Conservation (phyloP, 2,113 vertebrate genomes). For the Rhinolophus sinicus region DNA sequence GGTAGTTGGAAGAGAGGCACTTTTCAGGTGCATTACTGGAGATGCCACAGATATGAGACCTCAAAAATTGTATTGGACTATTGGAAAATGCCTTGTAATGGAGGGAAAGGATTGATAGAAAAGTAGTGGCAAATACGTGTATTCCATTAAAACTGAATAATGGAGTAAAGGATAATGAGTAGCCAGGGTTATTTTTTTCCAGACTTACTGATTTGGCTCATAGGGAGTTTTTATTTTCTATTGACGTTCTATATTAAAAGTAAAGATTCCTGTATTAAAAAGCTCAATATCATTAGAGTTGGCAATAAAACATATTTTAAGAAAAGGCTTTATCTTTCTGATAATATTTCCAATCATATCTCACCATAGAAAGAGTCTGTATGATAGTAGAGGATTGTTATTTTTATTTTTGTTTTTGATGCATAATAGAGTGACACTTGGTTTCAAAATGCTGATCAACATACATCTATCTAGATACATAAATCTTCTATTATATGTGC, state of each 20-base stretch:
- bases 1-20: not conserved
- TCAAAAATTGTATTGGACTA: not conserved
- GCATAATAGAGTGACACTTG: not conserved
- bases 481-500: not conserved
- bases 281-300: not conserved
- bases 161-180: not conserved
- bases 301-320: conserved; percentile 13
- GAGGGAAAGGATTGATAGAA: not conserved
- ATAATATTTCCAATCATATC: not conserved
- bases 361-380: not conserved
- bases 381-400: not conserved
- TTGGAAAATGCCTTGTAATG: not conserved
- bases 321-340: not conserved
- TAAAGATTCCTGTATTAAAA: conserved; percentile 11
- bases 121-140: not conserved
- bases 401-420: conserved; percentile 23
- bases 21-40: not conserved
- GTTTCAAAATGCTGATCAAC: conserved; percentile 42
- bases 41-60: not conserved
- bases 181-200: not conserved
- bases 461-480: not conserved
- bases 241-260: not conserved
- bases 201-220: not conserved
- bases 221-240: not conserved
- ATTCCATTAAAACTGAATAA: conserved; percentile 36